Percentiles rank a stretch among this genome's conserved stretches.
phyloP scores from a whole-genome alignment of 2,797 vertebrate genomes.

The Lateolabrax maculatus region DNA sequence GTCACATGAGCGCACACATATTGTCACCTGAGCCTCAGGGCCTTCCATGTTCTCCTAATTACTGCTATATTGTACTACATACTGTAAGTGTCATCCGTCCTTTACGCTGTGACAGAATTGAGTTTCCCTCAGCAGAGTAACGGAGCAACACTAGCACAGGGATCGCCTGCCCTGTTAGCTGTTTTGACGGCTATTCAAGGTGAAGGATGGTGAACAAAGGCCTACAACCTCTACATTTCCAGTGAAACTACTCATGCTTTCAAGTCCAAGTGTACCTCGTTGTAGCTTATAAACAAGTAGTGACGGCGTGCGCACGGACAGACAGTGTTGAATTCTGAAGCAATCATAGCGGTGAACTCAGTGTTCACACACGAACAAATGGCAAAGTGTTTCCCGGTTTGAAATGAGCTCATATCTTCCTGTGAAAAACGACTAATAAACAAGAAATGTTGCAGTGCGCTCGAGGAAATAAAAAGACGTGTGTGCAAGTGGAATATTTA shows the following conservation, averaged over 20 bases:
- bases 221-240: not conserved
- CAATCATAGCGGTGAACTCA: not conserved
- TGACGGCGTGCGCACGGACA: not conserved
- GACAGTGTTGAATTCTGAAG: not conserved
- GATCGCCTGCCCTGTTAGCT: not conserved
- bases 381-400: not conserved
- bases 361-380: not conserved
- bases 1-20: conserved; percentile 41
- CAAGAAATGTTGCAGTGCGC: not conserved
- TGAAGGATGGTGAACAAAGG: conserved; percentile 23
- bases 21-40: conserved; percentile 44
- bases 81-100: conserved; percentile 35
- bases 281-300: not conserved
- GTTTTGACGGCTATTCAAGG: conserved; percentile 37
- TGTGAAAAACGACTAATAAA: not conserved
- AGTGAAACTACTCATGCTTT: not conserved
- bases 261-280: not conserved
- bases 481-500: not conserved
- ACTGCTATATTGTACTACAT: conserved; percentile 40
- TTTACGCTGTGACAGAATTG: conserved; percentile 20
- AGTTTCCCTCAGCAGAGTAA: conserved; percentile 30
- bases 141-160: conserved; percentile 11
- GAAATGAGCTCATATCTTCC: not conserved
- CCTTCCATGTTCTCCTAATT: conserved; percentile 37
- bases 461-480: not conserved